A percentile compares a stretch with the other conserved stretches of the same genome.
These are phyloP conservation scores for Galago senegalensis DNA, from an alignment of 2,797 vertebrate genomes.

Conservation along the genomic window DNA sequence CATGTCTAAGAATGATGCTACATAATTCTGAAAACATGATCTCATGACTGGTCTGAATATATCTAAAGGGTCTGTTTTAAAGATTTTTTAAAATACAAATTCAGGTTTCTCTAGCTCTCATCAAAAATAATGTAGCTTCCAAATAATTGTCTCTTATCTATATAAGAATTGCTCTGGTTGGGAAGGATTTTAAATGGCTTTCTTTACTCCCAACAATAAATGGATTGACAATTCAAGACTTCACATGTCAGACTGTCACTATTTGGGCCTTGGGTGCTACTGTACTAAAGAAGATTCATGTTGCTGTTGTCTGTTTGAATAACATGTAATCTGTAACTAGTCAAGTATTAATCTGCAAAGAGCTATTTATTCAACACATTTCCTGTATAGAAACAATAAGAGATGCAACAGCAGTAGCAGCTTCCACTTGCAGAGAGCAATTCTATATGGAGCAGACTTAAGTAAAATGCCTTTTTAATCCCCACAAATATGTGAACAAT, in stretches of 20 bases:
- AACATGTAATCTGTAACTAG: not conserved
- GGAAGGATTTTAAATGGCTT: constrained; percentile 20
- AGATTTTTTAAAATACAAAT: not conserved
- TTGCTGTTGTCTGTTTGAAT: not conserved
- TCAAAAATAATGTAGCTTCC: not conserved
- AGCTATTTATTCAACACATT: not conserved
- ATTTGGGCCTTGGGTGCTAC: not conserved
- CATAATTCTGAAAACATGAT: not conserved
- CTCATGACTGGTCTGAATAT: not conserved
- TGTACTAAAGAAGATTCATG: not conserved
- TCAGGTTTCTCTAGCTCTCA: constrained; percentile 4
- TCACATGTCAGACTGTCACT: not conserved
- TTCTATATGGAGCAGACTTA: not conserved
- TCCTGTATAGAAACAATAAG: not conserved
- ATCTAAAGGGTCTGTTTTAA: not conserved
- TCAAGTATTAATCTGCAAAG: not conserved
- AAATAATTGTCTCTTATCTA: not conserved
- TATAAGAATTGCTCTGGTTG: not conserved
- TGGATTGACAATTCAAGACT: not conserved
- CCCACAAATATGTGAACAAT: not conserved
- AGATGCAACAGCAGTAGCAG: not conserved
- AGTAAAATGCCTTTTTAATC: not conserved
- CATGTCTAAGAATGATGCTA: not conserved
- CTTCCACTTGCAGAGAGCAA: not conserved
- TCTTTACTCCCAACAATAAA: not conserved